Evolutionary conservation across 2,797 vertebrate species (phyloP).

Genomic region (Anisognathus igniventris): DNA sequence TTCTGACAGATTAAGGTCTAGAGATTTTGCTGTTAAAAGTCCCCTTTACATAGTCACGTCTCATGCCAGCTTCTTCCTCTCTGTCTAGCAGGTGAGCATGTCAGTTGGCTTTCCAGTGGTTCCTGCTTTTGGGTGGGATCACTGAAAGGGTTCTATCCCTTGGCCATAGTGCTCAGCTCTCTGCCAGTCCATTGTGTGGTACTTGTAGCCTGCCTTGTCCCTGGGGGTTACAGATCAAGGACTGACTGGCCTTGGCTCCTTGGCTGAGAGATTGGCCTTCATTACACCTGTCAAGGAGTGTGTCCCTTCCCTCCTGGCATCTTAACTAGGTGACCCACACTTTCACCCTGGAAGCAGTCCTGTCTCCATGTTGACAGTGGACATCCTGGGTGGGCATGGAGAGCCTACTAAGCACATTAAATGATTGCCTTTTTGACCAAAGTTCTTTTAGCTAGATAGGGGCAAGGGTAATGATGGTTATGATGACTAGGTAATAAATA

Average conservation of each 20-base stretch:
- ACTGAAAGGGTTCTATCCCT: neutral
- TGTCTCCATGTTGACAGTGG: neutral
- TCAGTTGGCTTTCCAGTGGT: neutral
- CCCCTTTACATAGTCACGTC: neutral
- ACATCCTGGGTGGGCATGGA: neutral
- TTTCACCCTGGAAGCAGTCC: neutral
- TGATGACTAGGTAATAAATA: neutral
- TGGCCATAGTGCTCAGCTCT: neutral
- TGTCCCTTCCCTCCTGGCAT: neutral
- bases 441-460: neutral
- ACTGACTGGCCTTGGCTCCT: neutral
- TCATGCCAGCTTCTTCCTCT: neutral
- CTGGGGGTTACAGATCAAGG: neutral
- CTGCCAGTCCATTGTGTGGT: rapidly evolving
- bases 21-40: neutral
- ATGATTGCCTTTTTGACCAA: neutral
- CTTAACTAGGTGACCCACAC: neutral
- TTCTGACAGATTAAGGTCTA: neutral
- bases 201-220: rapidly evolving
- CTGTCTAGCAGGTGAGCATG: neutral
- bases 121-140: neutral
- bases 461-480: neutral
- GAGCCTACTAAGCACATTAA: too few relatives aligned
- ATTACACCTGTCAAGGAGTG: neutral
- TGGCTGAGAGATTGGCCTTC: neutral